Conservation (phyloP, 2,113 vertebrate species). For the Dasyornis broadbenti region DNA sequence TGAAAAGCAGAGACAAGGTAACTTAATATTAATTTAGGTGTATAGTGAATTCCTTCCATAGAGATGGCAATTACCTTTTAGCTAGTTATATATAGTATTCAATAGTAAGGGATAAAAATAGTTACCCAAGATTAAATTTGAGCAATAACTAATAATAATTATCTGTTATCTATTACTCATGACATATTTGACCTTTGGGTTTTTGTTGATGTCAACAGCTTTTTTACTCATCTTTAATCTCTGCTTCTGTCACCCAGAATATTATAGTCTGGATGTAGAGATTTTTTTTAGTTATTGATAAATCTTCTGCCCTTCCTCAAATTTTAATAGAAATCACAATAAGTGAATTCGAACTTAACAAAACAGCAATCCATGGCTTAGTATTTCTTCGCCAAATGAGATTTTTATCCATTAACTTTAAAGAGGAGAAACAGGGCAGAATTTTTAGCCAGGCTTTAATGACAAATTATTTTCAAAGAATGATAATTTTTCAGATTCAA, state of each 20-base stretch:
- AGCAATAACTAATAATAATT: neutral
- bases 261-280: neutral
- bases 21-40: neutral
- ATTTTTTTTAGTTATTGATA: constrained; percentile 23
- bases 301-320: neutral
- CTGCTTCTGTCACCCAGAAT: neutral
- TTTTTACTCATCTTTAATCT: neutral
- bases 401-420: neutral
- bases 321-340: constrained; percentile 4
- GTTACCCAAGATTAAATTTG: neutral
- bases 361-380: neutral
- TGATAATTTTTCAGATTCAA: neutral
- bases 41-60: neutral
- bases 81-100: neutral
- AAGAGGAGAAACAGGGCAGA: neutral
- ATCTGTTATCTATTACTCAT: neutral
- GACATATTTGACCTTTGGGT: neutral
- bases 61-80: neutral
- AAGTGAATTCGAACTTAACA: neutral
- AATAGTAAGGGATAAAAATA: neutral
- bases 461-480: constrained; percentile 23
- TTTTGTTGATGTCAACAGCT: neutral
- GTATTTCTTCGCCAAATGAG: neutral
- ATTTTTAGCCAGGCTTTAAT: neutral
- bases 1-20: neutral